Percentiles rank a stretch among this genome's conserved stretches.
phyloP scores from a whole-genome alignment of 1,140 invertebrate genomes.

The Drosophila bifasciata region DNA sequence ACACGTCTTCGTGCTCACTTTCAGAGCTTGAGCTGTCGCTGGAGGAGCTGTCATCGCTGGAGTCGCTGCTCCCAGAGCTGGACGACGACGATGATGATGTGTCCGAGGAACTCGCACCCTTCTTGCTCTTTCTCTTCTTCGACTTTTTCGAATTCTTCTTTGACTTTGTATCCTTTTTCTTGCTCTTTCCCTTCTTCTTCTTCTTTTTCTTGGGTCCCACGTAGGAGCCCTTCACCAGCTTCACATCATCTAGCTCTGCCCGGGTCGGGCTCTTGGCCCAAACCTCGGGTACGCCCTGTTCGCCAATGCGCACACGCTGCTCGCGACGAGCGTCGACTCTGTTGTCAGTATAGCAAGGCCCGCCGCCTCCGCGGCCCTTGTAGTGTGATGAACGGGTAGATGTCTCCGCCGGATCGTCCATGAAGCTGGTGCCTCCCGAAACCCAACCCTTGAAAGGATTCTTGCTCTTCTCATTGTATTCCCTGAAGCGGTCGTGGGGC shows the following conservation, averaged over 20 bases:
- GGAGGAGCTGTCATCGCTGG: slow-evolving; percentile 51
- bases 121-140: slow-evolving; percentile 84
- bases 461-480: slow-evolving; percentile 57
- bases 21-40: slow-evolving; percentile 45
- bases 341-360: slow-evolving; percentile 19
- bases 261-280: slow-evolving; percentile 90
- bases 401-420: slow-evolving; percentile 60
- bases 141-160: slow-evolving; percentile 85
- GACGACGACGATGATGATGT: slow-evolving; percentile 52
- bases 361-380: slow-evolving; percentile 6
- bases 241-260: slow-evolving; percentile 84
- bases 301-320: slow-evolving; percentile 89
- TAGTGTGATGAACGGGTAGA: slow-evolving; percentile 23
- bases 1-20: slow-evolving; percentile 53
- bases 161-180: slow-evolving; percentile 85
- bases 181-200: slow-evolving; percentile 85
- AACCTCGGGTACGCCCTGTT: slow-evolving; percentile 87
- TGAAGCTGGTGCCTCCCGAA: slow-evolving; percentile 54
- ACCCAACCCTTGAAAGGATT: slow-evolving; percentile 68
- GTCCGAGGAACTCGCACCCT: slow-evolving; percentile 69
- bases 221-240: slow-evolving; percentile 84
- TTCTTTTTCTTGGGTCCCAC: slow-evolving; percentile 85
- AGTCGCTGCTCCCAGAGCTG: slow-evolving; percentile 32
- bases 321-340: slow-evolving; percentile 88
- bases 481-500: slow-evolving; percentile 83